phyloP scores from a whole-genome alignment of 35 echinoderm and acorn worm species.

The Lytechinus variegatus region DNA sequence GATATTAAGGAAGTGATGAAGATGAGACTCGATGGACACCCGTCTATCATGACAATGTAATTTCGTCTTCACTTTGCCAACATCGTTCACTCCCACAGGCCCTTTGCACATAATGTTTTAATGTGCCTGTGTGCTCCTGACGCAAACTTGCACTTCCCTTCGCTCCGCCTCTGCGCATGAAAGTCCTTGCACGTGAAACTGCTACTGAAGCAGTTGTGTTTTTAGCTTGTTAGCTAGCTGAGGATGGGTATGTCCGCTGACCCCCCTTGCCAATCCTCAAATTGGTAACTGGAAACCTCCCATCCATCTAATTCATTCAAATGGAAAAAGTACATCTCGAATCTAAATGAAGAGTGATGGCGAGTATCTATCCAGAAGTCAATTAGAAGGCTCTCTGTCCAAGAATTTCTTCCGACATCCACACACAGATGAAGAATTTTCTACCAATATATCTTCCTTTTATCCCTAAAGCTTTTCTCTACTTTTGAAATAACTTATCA shows the following conservation, averaged over 20 bases:
- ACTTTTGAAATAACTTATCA: neutral
- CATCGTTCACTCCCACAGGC: neutral
- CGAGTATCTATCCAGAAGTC: neutral
- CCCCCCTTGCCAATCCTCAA: slow-evolving; percentile 9
- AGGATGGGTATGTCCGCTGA: neutral
- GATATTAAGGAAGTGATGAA: neutral
- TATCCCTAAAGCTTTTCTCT: neutral
- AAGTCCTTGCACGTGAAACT: neutral
- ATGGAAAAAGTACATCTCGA: neutral
- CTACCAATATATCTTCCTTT: neutral
- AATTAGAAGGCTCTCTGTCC: neutral
- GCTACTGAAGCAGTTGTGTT: neutral
- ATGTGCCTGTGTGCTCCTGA: neutral
- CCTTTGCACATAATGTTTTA: neutral
- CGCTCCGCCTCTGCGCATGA: neutral
- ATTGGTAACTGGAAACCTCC: neutral
- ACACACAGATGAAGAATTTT: neutral
- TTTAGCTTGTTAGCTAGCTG: neutral
- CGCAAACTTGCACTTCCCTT: neutral
- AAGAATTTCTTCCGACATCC: neutral
- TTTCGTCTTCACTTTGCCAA: neutral
- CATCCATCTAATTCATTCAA: slow-evolving; percentile 5
- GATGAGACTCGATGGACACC: neutral
- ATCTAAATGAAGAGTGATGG: neutral
- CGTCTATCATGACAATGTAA: neutral